Percentiles rank a stretch among this genome's conserved stretches.
These are phyloP conservation scores for Podarcis lilfordi DNA, from an alignment of 2,797 vertebrate species.

Conservation along the genomic window DNA sequence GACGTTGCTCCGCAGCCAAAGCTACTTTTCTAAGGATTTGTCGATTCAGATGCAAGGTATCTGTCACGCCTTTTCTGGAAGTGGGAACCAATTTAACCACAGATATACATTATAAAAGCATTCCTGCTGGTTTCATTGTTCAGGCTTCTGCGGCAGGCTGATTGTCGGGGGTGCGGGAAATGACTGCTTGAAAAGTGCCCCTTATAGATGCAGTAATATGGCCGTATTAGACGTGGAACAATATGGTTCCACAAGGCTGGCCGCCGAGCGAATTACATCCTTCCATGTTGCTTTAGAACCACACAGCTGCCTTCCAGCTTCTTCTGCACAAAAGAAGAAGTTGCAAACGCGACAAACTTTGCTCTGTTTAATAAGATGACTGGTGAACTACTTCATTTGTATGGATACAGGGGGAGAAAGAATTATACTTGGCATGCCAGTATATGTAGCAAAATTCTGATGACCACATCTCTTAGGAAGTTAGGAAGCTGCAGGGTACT, in stretches of 20 bases:
- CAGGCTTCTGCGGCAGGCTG: slow-evolving; percentile 13
- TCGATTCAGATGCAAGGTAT: slow-evolving; percentile 57
- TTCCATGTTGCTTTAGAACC: slow-evolving; percentile 1
- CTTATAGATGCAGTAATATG: background rate
- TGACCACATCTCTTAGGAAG: background rate
- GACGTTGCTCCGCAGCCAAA: slow-evolving; percentile 38
- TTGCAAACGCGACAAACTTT: background rate
- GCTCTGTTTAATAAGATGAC: background rate
- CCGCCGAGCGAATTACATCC: slow-evolving; percentile 38
- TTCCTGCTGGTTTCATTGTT: slow-evolving; percentile 56
- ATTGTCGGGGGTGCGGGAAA: background rate
- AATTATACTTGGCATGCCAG: background rate
- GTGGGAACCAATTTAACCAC: slow-evolving; percentile 42
- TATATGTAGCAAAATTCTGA: background rate
- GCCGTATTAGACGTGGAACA: background rate
- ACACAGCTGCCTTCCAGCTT: background rate
- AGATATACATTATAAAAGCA: slow-evolving; percentile 39
- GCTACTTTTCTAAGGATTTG: slow-evolving; percentile 37
- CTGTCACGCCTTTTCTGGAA: slow-evolving; percentile 51
- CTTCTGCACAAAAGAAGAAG: background rate
- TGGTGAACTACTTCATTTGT: background rate
- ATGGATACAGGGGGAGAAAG: background rate
- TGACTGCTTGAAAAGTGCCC: slow-evolving; percentile 15
- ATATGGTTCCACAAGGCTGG: slow-evolving; percentile 6
- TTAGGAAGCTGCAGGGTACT: background rate